Percentiles rank a stretch among this genome's conserved stretches.
Conservation (phyloP, 2,797 vertebrate genomes). For the Urocyon cinereoargenteus region DNA sequence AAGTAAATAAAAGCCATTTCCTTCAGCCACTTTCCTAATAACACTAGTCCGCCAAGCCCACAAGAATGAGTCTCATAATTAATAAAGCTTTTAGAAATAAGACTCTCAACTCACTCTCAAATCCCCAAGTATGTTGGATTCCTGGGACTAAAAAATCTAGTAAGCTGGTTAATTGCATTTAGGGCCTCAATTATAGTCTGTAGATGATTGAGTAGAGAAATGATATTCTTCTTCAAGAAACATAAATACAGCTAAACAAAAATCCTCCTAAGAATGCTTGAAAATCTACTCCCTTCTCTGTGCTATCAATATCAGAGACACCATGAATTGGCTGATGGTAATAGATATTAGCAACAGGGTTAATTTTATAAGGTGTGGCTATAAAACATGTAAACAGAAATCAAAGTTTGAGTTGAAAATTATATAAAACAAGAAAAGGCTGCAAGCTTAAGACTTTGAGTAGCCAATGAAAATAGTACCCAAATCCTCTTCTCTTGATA, state of each 20-base stretch:
- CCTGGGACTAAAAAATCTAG: constrained; percentile 29
- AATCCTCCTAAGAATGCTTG: not conserved
- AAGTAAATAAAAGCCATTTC: constrained; percentile 63
- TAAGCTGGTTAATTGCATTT: constrained; percentile 15
- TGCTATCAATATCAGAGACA: constrained; percentile 29
- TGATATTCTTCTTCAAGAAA: constrained; percentile 41
- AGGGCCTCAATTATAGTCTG: constrained; percentile 28
- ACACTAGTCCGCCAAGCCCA: not conserved
- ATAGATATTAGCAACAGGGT: not conserved
- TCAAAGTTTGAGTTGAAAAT: not conserved
- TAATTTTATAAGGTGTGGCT: constrained; percentile 5
- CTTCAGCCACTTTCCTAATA: constrained; percentile 49
- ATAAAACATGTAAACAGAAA: constrained; percentile 1
- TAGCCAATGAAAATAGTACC: not conserved
- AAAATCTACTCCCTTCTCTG: constrained; percentile 1
- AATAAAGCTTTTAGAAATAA: constrained; percentile 69
- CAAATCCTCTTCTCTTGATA: not conserved
- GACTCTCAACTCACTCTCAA: not conserved
- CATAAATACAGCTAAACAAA: constrained; percentile 17
- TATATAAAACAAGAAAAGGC: not conserved
- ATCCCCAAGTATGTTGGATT: constrained; percentile 45
- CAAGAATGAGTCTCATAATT: constrained; percentile 68
- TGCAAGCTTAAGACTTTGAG: not conserved
- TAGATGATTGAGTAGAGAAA: constrained; percentile 50
- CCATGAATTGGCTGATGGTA: not conserved